Base-by-base conservation (phyloP, 2,888 invertebrate genomes). In the Drosophila limbata region DNA sequence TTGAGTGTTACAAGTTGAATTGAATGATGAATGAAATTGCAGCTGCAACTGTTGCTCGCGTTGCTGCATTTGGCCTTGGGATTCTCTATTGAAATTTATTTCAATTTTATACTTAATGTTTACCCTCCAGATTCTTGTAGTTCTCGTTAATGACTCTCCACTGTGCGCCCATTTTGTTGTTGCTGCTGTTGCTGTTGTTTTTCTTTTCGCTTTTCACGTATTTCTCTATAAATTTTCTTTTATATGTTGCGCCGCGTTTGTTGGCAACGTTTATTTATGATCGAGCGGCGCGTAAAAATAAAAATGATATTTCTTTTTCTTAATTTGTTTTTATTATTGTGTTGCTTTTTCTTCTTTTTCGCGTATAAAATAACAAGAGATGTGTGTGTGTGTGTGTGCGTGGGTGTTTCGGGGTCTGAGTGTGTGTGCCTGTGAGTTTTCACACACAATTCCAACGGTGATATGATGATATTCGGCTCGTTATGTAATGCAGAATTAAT, bases 111-210 rank as follows among this genome's bases (percentile, higher is more conserved):
- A 39, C 17, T 31, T n/a, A 42, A 33, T 61, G 40, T 78, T 89
- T 87, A 91, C 91, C 91, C 76, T 91, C 91, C 78, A 91, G 69
- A 73, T 90, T 90, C 65, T 91, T 91, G 77, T 91, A 91, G 77
- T 88, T 91, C 60, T 63, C 72, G 75, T 91, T 91, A 66, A 91
- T 91, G 72, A 74, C 51, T 67, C 87, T 90, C 91, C 91, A 91
- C 85, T 91, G 88, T 69, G 89, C 77, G 59, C 81, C 90, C 91
- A 91, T 91, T 40, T 31, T 71, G 28, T 42, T 35, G 21, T 17
- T 48, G 19, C 37, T 35, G 42, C 4, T 44, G 21, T 45, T 45
- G 21, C 17, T 56, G 13, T 37, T 42, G 52, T 31, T 64, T 33
- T 40, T n/a, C 39, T 61, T 47, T 52, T 39, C 25, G 28, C 42